Evolutionary conservation across 2,888 invertebrate species (phyloP).

Genomic region (Gryllus longicercus): DNA sequence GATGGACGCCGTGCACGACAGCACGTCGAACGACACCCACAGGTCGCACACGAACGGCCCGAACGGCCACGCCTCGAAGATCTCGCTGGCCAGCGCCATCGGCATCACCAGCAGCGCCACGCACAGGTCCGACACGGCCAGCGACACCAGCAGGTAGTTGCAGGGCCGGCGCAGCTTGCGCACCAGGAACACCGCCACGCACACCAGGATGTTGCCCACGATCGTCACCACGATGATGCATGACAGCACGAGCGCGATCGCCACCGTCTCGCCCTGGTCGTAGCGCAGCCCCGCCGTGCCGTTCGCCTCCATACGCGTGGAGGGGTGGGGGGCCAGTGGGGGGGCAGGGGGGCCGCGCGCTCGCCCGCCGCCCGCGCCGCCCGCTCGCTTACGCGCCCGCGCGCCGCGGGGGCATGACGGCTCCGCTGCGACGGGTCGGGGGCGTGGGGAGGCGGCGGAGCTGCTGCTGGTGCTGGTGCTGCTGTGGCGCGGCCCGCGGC

Average conservation of each 20-base stretch:
- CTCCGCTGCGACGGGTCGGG: background rate
- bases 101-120: constrained; percentile 97
- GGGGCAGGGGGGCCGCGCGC: background rate
- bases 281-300: constrained; percentile 48
- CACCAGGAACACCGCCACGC: constrained; percentile 92
- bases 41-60: constrained; percentile 88
- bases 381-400: background rate
- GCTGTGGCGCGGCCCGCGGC: too few species aligned
- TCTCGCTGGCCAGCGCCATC: constrained; percentile 90
- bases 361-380: background rate
- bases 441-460: too few species aligned
- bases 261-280: constrained; percentile 54
- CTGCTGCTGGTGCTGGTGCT: too few species aligned
- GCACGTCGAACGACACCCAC: constrained; percentile 96
- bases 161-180: constrained; percentile 84
- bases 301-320: constrained; percentile 11
- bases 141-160: constrained; percentile 87
- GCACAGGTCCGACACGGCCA: constrained; percentile 94
- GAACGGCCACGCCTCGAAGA: constrained; percentile 90
- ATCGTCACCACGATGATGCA: constrained; percentile 73
- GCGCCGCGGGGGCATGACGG: background rate
- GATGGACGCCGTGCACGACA: constrained; percentile 98
- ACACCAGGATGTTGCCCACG: constrained; percentile 88
- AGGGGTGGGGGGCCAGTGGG: background rate
- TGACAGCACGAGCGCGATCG: constrained; percentile 55